Base-by-base conservation (phyloP, 1,140 invertebrate genomes). In the Caenorhabditis brenneri region DNA sequence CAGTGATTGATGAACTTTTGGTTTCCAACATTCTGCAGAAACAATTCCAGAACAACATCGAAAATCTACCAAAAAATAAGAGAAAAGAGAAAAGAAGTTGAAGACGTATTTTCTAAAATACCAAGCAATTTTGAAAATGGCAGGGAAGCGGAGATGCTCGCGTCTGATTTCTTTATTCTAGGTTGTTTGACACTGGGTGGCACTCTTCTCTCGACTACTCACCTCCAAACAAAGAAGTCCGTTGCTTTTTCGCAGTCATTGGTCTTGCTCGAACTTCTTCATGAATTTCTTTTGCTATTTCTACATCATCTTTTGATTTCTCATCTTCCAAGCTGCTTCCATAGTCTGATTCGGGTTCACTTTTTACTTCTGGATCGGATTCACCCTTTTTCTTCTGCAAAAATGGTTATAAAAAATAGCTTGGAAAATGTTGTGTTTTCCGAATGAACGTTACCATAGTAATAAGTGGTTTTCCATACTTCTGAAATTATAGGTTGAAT, bases 101-200 rank as follows among this genome's bases (percentile, higher is more conserved):
- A 55, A 55, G 24, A 27, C 16, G 9, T 65, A 19, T 65, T n/a
- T 29, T 65, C 19, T n/a, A 65, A 65, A 65, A 31, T 31, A 36
- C 65, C 36, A 74, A 74, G 36, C 65, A 74, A 74, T 74, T 74
- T 74, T 42, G n/a, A 42, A 74, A 74, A 74, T 74, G 65, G 36
- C 33, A 74, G 36, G 65, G 65, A 33, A 36, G 22, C 6, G 60
- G 60, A 74, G 65, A 74, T 74, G 65, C 36, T 74, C 36, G 27
- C 65, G 19, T 74, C 65, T 74, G 65, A 74, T 74, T 74, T 74
- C 65, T 74, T 74, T 74, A 74, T 74, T 74, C 65, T 74, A 42
- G 65, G 65, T 74, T 74, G 65, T 74, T 74, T 74, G 65, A 74
- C 36, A 74, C 33, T 74, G 65, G 36, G 33, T 74, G 65, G 65